Percentiles rank a stretch among this genome's conserved stretches.
These are phyloP conservation scores for Yasuhikotakia modesta DNA, from an alignment of 2,797 vertebrate species.

Conservation along the genomic window DNA sequence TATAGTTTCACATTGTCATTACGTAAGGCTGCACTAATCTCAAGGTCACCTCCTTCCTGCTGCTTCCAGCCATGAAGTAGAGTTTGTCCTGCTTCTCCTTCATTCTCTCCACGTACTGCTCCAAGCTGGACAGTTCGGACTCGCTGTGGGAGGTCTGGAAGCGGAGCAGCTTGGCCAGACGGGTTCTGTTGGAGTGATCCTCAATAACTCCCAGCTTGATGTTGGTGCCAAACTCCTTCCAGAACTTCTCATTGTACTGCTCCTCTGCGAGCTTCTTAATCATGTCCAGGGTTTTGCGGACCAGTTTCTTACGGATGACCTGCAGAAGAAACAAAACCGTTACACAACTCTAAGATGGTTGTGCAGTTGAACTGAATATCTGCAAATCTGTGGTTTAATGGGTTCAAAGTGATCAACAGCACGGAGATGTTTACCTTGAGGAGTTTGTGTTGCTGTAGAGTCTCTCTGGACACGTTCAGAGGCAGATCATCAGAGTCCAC, in stretches of 20 bases:
- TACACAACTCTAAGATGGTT: too few relatives aligned
- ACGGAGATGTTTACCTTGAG: conserved; percentile 84
- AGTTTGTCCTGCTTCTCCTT: conserved; percentile 99
- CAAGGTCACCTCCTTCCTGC: conserved; percentile 87
- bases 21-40: not conserved
- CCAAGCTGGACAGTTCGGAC: conserved; percentile 82
- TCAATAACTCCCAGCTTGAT: conserved; percentile 98
- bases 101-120: conserved; percentile 98
- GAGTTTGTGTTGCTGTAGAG: conserved; percentile 96
- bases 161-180: conserved; percentile 93
- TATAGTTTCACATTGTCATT: too few relatives aligned
- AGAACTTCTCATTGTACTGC: conserved; percentile 95
- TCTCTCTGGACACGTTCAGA: conserved; percentile 96
- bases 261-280: conserved; percentile 99
- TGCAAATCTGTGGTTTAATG: too few relatives aligned
- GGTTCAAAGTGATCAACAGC: not conserved
- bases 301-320: conserved; percentile 98
- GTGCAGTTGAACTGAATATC: too few relatives aligned
- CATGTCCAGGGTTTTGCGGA: conserved; percentile 98
- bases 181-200: conserved; percentile 97
- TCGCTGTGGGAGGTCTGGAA: conserved; percentile 95
- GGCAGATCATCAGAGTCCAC: conserved; percentile 99
- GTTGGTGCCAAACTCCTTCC: conserved; percentile 99
- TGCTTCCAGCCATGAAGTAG: conserved; percentile 97
- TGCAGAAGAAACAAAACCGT: conserved; percentile 55